Evolutionary conservation across 2,888 invertebrate species (phyloP).

Genomic region (Chrysolina haemoptera): DNA sequence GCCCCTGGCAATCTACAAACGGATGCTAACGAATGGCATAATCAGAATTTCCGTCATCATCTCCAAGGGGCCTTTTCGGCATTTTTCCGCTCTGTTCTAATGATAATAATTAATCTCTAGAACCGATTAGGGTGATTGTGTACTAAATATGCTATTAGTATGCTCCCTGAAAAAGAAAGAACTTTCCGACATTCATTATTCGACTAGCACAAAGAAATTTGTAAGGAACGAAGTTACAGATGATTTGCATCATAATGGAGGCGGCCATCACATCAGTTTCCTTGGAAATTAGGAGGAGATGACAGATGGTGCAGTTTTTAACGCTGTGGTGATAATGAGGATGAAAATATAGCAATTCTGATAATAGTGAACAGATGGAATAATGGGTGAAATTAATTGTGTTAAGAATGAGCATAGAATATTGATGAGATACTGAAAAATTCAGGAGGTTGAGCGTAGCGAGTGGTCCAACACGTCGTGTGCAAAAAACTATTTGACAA

Average conservation of each 20-base stretch:
- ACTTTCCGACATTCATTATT: conserved; percentile 30
- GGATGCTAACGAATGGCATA: not conserved
- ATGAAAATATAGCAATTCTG: not conserved
- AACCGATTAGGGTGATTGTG: conserved; percentile 44
- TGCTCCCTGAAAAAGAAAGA: conserved; percentile 42
- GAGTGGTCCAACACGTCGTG: too few relatives aligned
- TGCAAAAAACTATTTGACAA: too few relatives aligned
- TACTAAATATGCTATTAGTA: conserved; percentile 52
- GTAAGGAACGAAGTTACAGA: conserved; percentile 7
- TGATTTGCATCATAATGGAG: conserved; percentile 19
- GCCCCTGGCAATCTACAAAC: not conserved
- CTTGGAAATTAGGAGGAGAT: conserved; percentile 1
- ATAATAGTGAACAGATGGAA: not conserved
- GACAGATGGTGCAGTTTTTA: conserved; percentile 2
- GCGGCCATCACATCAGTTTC: not conserved
- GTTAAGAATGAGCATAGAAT: too few relatives aligned
- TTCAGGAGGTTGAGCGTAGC: too few relatives aligned
- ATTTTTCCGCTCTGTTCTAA: conserved; percentile 30
- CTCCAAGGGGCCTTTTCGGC: conserved; percentile 8
- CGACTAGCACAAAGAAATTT: conserved; percentile 11
- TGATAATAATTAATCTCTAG: conserved; percentile 41
- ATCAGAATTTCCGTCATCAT: not conserved
- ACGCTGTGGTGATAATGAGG: not conserved
- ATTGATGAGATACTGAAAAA: too few relatives aligned
- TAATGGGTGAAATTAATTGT: too few relatives aligned